Evolutionary conservation across 2,113 vertebrate species (phyloP).

Genomic region (Scophthalmus maximus): DNA sequence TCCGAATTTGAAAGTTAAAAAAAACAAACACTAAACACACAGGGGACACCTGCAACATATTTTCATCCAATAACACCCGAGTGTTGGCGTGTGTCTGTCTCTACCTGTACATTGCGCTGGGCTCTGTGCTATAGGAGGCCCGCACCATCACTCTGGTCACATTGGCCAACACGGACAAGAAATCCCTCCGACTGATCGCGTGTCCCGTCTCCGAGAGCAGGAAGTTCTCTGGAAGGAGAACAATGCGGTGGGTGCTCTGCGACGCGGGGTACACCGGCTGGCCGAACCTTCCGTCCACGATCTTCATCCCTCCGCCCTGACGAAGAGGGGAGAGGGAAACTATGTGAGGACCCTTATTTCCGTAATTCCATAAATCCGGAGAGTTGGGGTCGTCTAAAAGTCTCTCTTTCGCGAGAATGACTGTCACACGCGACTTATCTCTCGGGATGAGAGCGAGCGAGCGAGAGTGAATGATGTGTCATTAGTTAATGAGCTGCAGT

Average conservation of each 20-base stretch:
- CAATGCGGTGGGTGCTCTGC: slow-evolving; percentile 53
- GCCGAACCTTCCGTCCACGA: slow-evolving; percentile 62
- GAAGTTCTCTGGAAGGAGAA: slow-evolving; percentile 75
- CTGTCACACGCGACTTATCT: slow-evolving; percentile 8
- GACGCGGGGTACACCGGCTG: slow-evolving; percentile 71
- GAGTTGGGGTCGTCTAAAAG: neutral
- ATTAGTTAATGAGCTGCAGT: slow-evolving; percentile 69
- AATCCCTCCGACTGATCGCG: slow-evolving; percentile 67
- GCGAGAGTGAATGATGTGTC: slow-evolving; percentile 54
- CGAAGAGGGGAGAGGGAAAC: neutral
- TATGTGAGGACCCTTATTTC: neutral
- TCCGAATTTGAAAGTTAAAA: no score
- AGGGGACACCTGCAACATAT: no score
- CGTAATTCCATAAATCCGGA: neutral
- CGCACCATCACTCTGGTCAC: slow-evolving; percentile 70
- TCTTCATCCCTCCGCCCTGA: slow-evolving; percentile 72
- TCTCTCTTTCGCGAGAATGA: neutral
- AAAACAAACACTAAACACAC: no score
- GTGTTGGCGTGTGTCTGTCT: no score
- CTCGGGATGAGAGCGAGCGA: neutral
- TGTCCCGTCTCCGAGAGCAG: slow-evolving; percentile 40
- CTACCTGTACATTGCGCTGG: slow-evolving; percentile 74
- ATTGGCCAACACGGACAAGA: slow-evolving; percentile 69
- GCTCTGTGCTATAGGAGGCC: slow-evolving; percentile 75
- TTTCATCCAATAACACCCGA: no score